A percentile compares a stretch with the other conserved stretches of the same genome.
These are phyloP conservation scores for Styela plicata DNA, from an alignment of 23 tunicate genomes.

Conservation along the genomic window DNA sequence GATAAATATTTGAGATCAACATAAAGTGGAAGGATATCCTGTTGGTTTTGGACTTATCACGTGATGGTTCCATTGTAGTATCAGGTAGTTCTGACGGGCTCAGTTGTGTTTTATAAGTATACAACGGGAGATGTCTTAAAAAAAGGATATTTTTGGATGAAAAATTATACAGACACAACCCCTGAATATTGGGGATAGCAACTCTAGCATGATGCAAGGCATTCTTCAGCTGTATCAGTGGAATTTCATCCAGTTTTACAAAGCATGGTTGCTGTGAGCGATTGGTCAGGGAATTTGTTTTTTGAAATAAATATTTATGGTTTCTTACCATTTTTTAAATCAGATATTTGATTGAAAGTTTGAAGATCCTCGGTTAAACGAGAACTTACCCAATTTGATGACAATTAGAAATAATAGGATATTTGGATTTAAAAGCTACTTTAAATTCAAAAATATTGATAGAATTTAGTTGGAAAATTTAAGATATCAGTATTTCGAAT, in stretches of 20 bases:
- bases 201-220: background rate
- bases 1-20: slow-evolving; percentile 80
- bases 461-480: too few species aligned
- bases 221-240: slow-evolving; percentile 42
- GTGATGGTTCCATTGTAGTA: slow-evolving; percentile 65
- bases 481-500: too few species aligned
- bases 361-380: too few species aligned
- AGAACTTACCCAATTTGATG: too few species aligned
- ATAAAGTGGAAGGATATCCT: slow-evolving; percentile 73
- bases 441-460: too few species aligned
- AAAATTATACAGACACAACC: slow-evolving; percentile 25
- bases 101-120: slow-evolving; percentile 71
- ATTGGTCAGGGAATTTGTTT: slow-evolving; percentile 71
- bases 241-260: slow-evolving; percentile 79
- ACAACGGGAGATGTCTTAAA: slow-evolving; percentile 34
- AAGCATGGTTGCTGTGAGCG: slow-evolving; percentile 69
- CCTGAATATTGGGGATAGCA: slow-evolving; percentile 26
- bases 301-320: too few species aligned
- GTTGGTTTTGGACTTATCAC: slow-evolving; percentile 61
- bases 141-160: background rate
- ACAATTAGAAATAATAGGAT: too few species aligned
- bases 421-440: too few species aligned
- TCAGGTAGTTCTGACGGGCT: slow-evolving; percentile 83
- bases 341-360: too few species aligned
- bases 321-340: too few species aligned